Base-by-base conservation (phyloP, 2,797 vertebrate genomes). In the Catamblyrhynchus diadema region DNA sequence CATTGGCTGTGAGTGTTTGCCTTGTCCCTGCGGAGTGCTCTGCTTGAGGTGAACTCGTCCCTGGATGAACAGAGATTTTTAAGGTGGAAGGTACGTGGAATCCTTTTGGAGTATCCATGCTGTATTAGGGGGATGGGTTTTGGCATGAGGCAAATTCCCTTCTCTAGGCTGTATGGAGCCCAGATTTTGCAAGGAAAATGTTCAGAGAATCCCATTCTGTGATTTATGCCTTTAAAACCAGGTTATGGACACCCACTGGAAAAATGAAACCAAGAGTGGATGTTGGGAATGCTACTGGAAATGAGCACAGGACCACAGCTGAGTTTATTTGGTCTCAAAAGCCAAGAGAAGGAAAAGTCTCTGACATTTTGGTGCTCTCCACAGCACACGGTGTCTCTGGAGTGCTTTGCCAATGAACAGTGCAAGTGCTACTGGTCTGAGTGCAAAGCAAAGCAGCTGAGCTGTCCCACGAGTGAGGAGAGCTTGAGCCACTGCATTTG, bases 201-300 rank as follows among this genome's bases (percentile, higher is more conserved):
- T 33, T 69, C 17, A 28, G 50, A 74, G 61, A 16, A 50, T 70
- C 65, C 66, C 24, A 19, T 10, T 42, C 25, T 1, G 16, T 33
- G 32, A 56, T 64, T 77, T 69, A 61, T 85, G 39, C 35, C 15
- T 60, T 67, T 77, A 42, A 57, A 12, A 53, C 5, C n/a, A 66
- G 20, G 57, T 20, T 20, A 15, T 2, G 23, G 45, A 32, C 3
- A 8, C 0, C 0, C 0, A 2, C 28, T 75, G 47, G 13, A 57
- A 75, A 74, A 20, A 35, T 4, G 16, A 75, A 30, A 59, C 19
- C 23, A 53, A 37, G 30, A 61, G 4, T 4, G 11, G 51, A n/a
- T 69, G 25, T 17, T 50, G 41, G 44, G 70, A 86, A 74, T 30
- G 41, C 28, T 39, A 9, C 79, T 65, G 39, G 33, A 74, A 85